Evolutionary conservation across 1,140 invertebrate genomes (phyloP), one percentile per base, ranked within the genome.

Genomic region (Dreissena rostriformis): DNA sequence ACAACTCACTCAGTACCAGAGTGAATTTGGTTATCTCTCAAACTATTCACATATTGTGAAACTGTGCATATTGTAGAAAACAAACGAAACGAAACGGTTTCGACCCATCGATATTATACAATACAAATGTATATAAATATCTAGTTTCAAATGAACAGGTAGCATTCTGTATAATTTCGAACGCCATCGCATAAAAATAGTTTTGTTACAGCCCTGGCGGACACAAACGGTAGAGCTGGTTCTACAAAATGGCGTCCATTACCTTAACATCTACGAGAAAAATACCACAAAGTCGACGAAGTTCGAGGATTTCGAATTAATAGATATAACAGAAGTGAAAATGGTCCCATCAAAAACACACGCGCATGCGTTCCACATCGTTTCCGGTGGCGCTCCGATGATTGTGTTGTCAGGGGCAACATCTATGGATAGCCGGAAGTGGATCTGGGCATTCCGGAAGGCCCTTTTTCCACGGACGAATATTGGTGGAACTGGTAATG

Each of bases 311-410:
- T 75, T 28, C 29, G 26, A 67, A 14, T 77, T 91, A 12, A 85
- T 87, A 19, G 68, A 87, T 68, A 71, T 91, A n/a, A 88, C 86
- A 29, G 79, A 63, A 26, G 75, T 91, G 14, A 82, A 81, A 39
- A 51, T 55, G 74, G 81, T 88, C 2, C 85, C 52, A 29, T 91
- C 90, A 28, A 88, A 83, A 71, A 91, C 90, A 0, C 88, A 88
- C 61, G 75, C 81, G 12, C 67, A 87, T 53, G 90, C 88, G 24
- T 89, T 91, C 73, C 88, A 91, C 57, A 74, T 82, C 52, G 53
- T 90, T 7, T 76, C 82, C 24, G 82, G 86, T 55, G 57, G 22
- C 0, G 61, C 84, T 65, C 82, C 88, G 17, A 74, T 88, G 0
- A 28, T 91, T 24, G 84, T 88, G 15, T 66, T 91, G 53, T 87